Evolutionary conservation across 2,797 vertebrate species (phyloP).

Genomic region (Hippoglossus hippoglossus): DNA sequence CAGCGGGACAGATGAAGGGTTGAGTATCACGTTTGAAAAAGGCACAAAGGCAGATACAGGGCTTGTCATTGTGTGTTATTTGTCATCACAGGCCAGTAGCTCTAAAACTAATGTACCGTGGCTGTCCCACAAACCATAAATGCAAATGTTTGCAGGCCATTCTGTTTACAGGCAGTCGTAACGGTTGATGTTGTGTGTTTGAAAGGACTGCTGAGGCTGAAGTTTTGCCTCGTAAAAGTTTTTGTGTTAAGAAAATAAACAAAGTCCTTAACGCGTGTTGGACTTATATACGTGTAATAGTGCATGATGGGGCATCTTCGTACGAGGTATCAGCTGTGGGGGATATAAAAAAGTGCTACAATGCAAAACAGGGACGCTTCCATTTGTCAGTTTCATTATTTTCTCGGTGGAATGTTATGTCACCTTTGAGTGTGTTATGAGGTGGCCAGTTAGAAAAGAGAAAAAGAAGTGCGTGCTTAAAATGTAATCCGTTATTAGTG

Average conservation of each 20-base stretch:
- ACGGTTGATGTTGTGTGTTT: slow-evolving; percentile 42
- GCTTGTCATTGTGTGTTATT: slow-evolving; percentile 58
- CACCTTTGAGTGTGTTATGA: not conserved
- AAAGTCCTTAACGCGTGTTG: slow-evolving; percentile 4
- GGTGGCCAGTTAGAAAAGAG: not conserved
- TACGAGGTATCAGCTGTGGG: slow-evolving; percentile 1
- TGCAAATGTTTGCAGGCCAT: slow-evolving; percentile 43
- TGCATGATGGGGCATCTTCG: not conserved
- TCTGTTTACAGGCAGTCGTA: slow-evolving; percentile 42
- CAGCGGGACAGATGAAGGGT: slow-evolving; percentile 69
- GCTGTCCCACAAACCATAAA: slow-evolving; percentile 50
- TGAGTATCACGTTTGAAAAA: slow-evolving; percentile 60
- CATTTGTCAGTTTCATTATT: not conserved
- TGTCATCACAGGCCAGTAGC: slow-evolving; percentile 56
- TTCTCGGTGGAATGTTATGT: not conserved
- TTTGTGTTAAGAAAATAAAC: slow-evolving; percentile 25
- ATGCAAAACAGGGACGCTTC: not conserved
- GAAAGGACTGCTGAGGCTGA: slow-evolving; percentile 25
- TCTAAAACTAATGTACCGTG: slow-evolving; percentile 54
- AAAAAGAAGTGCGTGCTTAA: not conserved
- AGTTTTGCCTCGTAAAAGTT: slow-evolving; percentile 37
- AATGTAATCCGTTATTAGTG: not conserved
- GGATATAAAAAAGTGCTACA: not conserved
- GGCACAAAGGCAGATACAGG: slow-evolving; percentile 59
- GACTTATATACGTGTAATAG: slow-evolving; percentile 2